Percentiles rank a stretch among this genome's conserved stretches.
Evolutionary conservation across 92 coral and sea anemone genomes (phyloP).

Genomic region (Umimayanthus kanabou): DNA sequence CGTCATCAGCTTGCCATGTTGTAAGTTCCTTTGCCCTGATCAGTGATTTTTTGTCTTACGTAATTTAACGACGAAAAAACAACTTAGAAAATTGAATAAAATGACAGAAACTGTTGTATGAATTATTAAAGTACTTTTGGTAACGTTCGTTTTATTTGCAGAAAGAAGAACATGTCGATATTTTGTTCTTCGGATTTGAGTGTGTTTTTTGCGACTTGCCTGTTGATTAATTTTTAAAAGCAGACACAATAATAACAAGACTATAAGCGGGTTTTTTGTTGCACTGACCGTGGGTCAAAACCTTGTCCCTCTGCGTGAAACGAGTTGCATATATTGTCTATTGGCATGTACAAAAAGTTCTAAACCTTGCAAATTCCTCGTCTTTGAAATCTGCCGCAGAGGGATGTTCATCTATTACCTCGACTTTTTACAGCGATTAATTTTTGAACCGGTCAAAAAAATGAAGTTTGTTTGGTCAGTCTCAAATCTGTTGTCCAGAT

Average conservation of each 20-base stretch:
- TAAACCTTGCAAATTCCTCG: background rate
- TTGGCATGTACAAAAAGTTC: background rate
- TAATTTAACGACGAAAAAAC: background rate
- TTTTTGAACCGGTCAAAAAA: background rate
- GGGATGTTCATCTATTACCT: no score
- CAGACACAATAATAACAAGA: background rate
- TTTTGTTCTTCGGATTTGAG: background rate
- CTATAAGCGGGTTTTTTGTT: background rate
- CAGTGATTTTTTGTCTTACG: background rate
- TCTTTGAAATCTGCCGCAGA: no score
- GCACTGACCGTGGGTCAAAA: background rate
- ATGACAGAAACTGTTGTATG: conserved; percentile 3
- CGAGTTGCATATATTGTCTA: background rate
- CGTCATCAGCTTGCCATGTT: background rate
- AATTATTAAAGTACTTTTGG: conserved; percentile 34
- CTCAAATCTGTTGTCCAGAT: background rate
- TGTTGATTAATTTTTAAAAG: conserved; percentile 4
- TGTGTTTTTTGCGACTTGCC: background rate
- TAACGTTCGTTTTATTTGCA: conserved; percentile 26
- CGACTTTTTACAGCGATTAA: background rate
- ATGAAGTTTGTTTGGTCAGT: background rate
- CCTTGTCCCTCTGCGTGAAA: background rate
- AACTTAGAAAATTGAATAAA: conserved; percentile 1
- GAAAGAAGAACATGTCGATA: conserved; percentile 3
- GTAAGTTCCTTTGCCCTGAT: background rate